Base-by-base conservation (phyloP, 1,140 invertebrate genomes). In the Philopotamus ludificatus region DNA sequence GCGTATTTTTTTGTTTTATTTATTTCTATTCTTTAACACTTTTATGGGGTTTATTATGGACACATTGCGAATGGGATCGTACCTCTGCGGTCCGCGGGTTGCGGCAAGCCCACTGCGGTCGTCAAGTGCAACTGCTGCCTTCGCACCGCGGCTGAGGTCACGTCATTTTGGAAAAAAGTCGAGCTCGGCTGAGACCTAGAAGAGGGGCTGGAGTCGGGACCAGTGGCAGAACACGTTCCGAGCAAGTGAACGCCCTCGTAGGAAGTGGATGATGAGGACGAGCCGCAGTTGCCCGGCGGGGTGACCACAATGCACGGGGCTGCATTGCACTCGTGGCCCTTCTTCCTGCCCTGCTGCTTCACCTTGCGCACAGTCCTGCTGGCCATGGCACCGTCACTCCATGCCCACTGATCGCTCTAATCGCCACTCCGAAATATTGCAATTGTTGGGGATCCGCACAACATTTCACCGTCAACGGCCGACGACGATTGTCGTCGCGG, bases 281-380 rank as follows among this genome's bases (percentile, higher is more conserved):
- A 18, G 22, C 18, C 10, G 39, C 15, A 20, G 51, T 16, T 15
- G 47, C 28, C 28, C 10, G 65, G 65, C 23, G 75, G 73, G 20
- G 77, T 78, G 8, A 79, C 73, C 20, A 79, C 69, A 61, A 79
- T 77, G 4, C 51, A 66, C 71, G 71, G 28, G 75, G 76, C 22
- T 75, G 66, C 23, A 67, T 67, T 68, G 28, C 28, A 21, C 41
- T 67, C 63, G 42, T 69, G n/a, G 66, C 58, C 55, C 75, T 75
- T 39, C 71, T 75, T 80, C 23, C 63, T 71, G 73, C 74, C 76
- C 60, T 71, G 72, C 55, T 77, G 74, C 70, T 81, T 81, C 42
- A 81, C 68, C 75, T 76, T 77, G 63, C 77, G 77, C 63, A 81
- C 78, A 65, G 75, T 80, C 65, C 68, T 28, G 26, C 75, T 80